phyloP scores from a whole-genome alignment of 2,797 vertebrate species.

The Garrulus glandarius region DNA sequence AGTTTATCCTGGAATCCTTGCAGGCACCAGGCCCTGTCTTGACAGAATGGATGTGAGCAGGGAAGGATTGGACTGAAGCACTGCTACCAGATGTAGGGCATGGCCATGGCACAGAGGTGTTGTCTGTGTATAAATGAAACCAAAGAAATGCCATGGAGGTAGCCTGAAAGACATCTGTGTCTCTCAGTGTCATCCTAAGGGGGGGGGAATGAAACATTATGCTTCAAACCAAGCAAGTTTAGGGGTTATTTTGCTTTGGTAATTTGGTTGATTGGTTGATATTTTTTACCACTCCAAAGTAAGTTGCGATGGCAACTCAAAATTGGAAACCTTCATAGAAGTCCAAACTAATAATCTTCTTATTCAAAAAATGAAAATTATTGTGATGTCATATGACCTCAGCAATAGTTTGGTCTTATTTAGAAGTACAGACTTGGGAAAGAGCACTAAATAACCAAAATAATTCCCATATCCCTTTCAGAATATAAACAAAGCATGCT shows the following conservation, averaged over 20 bases:
- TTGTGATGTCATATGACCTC: not conserved
- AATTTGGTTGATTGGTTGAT: not conserved
- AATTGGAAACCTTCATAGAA: not conserved
- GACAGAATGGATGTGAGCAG: not conserved
- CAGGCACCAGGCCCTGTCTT: not conserved
- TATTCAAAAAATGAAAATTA: not conserved
- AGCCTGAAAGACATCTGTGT: accelerated
- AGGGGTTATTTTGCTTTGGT: not conserved
- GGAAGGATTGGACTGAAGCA: not conserved
- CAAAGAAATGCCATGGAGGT: not conserved
- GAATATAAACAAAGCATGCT: not conserved
- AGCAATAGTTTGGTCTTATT: not conserved
- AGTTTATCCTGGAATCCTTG: not conserved
- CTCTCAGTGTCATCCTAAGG: not conserved
- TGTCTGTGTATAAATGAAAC: not conserved
- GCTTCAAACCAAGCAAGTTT: not conserved
- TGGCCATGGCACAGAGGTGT: no score
- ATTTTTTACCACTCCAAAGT: not conserved
- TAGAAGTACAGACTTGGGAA: not conserved
- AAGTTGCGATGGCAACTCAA: not conserved
- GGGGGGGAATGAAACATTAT: not conserved
- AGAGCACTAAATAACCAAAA: not conserved
- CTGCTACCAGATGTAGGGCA: accelerated
- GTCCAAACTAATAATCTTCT: not conserved
- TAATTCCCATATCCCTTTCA: not conserved